Evolutionary conservation across 1,140 invertebrate species (phyloP).

Genomic region (Drosophila varians): DNA sequence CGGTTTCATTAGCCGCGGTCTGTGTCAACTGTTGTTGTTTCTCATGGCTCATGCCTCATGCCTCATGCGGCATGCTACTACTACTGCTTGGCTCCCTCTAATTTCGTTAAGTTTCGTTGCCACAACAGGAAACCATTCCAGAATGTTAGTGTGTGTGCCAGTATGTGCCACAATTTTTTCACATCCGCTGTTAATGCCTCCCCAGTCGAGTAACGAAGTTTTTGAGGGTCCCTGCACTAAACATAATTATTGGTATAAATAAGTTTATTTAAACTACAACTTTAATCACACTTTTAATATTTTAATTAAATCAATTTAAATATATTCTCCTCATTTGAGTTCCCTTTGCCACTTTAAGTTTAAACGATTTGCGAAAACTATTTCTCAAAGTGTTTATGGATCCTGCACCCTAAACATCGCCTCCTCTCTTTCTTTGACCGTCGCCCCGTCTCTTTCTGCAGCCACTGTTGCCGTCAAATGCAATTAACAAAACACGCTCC

Average conservation of each 20-base stretch:
- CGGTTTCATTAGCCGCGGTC: slow-evolving; percentile 78
- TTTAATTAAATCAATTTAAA: too few relatives aligned
- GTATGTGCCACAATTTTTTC: slow-evolving; percentile 26
- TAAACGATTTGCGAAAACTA: neutral
- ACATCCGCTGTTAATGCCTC: slow-evolving; percentile 67
- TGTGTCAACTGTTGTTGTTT: slow-evolving; percentile 63
- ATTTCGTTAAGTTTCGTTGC: slow-evolving; percentile 77
- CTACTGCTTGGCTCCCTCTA: slow-evolving; percentile 69
- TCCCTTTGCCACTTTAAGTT: too few relatives aligned
- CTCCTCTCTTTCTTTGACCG: neutral
- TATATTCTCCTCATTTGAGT: too few relatives aligned
- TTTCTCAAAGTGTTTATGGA: slow-evolving; percentile 4
- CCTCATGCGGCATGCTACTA: slow-evolving; percentile 21
- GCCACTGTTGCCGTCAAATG: slow-evolving; percentile 71
- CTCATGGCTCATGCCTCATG: slow-evolving; percentile 18
- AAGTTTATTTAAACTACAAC: neutral
- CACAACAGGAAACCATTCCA: slow-evolving; percentile 67
- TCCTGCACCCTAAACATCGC: neutral
- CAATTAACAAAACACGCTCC: slow-evolving; percentile 81
- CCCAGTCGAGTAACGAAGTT: slow-evolving; percentile 30
- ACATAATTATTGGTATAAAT: too few relatives aligned
- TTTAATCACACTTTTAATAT: too few relatives aligned
- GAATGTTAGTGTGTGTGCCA: slow-evolving; percentile 5
- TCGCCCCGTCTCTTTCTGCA: slow-evolving; percentile 19
- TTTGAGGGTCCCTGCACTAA: slow-evolving; percentile 12